phyloP scores from a whole-genome alignment of 2,113 vertebrate species.

The Zosterops hypoxanthus region DNA sequence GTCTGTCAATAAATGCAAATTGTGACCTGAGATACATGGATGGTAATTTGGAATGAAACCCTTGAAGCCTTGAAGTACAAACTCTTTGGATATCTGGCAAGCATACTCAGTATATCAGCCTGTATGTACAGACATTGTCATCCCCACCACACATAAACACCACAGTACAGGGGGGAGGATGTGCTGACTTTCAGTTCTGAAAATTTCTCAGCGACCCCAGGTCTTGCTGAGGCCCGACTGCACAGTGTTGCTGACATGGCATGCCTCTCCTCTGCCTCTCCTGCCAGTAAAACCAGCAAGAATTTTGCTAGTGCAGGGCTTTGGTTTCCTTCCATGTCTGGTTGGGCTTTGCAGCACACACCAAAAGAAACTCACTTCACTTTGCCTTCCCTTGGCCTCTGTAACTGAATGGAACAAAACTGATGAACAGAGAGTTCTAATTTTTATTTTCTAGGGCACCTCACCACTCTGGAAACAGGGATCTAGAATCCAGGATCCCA shows the following conservation, averaged over 20 bases:
- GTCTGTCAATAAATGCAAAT: neutral
- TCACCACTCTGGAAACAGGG: neutral
- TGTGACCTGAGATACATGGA: neutral
- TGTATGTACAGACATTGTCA: neutral
- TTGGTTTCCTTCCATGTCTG: accelerated
- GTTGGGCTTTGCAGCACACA: neutral
- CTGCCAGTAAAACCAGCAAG: neutral
- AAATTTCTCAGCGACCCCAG: neutral
- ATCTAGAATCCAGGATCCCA: neutral
- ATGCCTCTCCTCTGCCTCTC: neutral
- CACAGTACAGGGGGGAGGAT: accelerated
- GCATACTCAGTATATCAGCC: neutral
- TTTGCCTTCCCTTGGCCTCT: neutral
- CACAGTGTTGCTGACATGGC: neutral
- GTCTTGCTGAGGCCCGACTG: neutral
- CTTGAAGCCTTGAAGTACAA: neutral
- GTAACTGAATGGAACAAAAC: neutral
- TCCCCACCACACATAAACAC: accelerated
- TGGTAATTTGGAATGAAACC: neutral
- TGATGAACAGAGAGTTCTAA: neutral
- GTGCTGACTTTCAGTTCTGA: neutral
- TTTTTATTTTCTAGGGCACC: neutral
- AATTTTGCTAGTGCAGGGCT: neutral
- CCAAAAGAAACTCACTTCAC: neutral
- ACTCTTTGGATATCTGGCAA: neutral